These are phyloP conservation scores for Allobates femoralis DNA, from an alignment of 2,797 vertebrate genomes.

Conservation along the genomic window DNA sequence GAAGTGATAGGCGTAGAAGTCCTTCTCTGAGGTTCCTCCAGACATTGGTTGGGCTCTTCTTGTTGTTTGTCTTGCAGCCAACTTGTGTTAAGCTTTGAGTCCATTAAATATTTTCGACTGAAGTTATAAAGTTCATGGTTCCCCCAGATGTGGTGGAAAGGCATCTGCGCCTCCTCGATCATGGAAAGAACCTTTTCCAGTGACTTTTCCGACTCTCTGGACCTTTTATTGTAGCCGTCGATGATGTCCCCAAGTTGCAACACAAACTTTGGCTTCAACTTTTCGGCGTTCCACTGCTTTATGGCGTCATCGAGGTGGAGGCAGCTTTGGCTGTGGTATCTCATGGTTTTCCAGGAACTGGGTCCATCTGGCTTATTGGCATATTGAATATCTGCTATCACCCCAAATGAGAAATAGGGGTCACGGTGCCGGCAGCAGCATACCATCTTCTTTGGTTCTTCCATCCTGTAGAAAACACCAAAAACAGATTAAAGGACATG, in stretches of 20 bases:
- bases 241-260: slow-evolving; percentile 93
- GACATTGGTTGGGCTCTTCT: background rate
- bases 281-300: slow-evolving; percentile 76
- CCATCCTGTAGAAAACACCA: slow-evolving; percentile 5
- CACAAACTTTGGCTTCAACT: slow-evolving; percentile 75
- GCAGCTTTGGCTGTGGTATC: slow-evolving; percentile 86
- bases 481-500: background rate
- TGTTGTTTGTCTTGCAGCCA: slow-evolving; percentile 58
- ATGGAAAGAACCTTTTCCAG: slow-evolving; percentile 78
- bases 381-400: slow-evolving; percentile 90
- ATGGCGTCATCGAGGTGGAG: slow-evolving; percentile 77
- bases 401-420: slow-evolving; percentile 84
- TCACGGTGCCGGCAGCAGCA: background rate
- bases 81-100: slow-evolving; percentile 79
- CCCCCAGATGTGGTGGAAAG: slow-evolving; percentile 90
- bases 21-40: slow-evolving; percentile 61
- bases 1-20: slow-evolving; percentile 86
- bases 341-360: slow-evolving; percentile 75
- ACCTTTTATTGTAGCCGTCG: slow-evolving; percentile 83
- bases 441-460: background rate
- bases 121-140: slow-evolving; percentile 98
- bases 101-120: slow-evolving; percentile 75
- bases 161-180: slow-evolving; percentile 70
- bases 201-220: slow-evolving; percentile 74
- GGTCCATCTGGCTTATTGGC: slow-evolving; percentile 85